These are phyloP conservation scores for Phalacrocorax pelagicus DNA, from an alignment of 2,113 vertebrate species.

Conservation along the genomic window DNA sequence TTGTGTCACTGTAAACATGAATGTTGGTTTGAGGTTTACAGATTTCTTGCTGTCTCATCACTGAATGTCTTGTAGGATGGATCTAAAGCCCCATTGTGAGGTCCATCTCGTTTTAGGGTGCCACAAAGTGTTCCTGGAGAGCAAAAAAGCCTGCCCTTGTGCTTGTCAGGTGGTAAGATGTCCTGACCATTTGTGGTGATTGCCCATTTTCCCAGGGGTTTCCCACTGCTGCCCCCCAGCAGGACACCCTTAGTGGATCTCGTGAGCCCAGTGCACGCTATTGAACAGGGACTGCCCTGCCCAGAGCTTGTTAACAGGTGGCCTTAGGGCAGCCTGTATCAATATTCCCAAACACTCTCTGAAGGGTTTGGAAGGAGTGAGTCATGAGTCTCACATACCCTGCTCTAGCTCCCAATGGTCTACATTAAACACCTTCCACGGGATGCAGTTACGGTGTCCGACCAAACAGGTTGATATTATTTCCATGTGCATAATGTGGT, in stretches of 20 bases:
- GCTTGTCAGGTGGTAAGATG: not conserved
- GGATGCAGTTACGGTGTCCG: not conserved
- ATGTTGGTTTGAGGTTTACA: not conserved
- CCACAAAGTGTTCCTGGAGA: not conserved
- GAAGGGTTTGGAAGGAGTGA: not conserved
- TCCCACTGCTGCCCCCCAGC: not conserved
- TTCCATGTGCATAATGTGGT: not conserved
- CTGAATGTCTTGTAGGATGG: not conserved
- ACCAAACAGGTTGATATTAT: not conserved
- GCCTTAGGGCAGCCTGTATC: no score
- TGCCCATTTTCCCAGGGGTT: rapidly evolving
- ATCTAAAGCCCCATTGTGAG: not conserved
- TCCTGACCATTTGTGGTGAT: rapidly evolving
- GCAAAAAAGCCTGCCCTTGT: not conserved
- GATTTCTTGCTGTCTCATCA: not conserved
- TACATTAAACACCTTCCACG: rapidly evolving
- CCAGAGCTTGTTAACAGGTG: not conserved
- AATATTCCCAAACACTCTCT: not conserved
- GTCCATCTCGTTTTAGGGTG: not conserved
- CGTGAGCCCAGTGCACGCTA: rapidly evolving
- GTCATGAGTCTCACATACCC: rapidly evolving
- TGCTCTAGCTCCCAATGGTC: not conserved
- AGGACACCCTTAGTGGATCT: not conserved
- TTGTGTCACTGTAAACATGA: not conserved
- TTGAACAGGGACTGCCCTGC: not conserved